Percentiles rank a stretch among this genome's conserved stretches.
phyloP scores from a whole-genome alignment of 1,140 invertebrate genomes.

The Nixonia krombeini region DNA sequence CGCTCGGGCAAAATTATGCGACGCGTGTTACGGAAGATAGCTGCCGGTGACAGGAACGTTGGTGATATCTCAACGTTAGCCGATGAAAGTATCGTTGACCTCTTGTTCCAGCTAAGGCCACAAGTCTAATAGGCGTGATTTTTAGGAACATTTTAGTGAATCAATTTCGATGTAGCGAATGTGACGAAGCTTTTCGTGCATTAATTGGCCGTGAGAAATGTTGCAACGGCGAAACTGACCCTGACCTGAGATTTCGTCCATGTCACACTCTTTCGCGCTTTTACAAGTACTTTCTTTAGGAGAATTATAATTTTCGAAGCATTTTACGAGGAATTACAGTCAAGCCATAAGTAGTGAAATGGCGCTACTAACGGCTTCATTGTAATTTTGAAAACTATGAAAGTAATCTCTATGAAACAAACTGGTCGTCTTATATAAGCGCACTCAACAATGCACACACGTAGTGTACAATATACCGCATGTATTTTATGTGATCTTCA shows the following conservation, averaged over 20 bases:
- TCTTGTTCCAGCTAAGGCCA: slow-evolving; percentile 80
- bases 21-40: slow-evolving; percentile 93
- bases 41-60: slow-evolving; percentile 87
- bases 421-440: slow-evolving; percentile 33
- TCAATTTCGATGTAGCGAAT: slow-evolving; percentile 16
- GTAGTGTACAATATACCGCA: slow-evolving; percentile 40
- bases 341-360: no score
- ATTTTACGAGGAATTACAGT: slow-evolving; percentile 19
- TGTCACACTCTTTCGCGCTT: no score
- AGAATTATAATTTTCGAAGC: background rate
- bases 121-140: slow-evolving; percentile 33
- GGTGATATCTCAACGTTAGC: slow-evolving; percentile 95
- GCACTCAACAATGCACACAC: slow-evolving; percentile 40
- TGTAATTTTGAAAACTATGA: slow-evolving; percentile 34
- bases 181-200: slow-evolving; percentile 34
- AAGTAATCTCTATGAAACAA: slow-evolving; percentile 25
- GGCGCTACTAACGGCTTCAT: no score
- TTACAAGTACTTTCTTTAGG: background rate
- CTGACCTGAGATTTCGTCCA: no score
- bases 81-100: slow-evolving; percentile 87
- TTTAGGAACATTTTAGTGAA: slow-evolving; percentile 4
- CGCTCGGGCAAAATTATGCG: slow-evolving; percentile 99
- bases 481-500: slow-evolving; percentile 48
- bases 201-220: no score
- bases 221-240: no score